Conservation (phyloP, 2,113 vertebrate species). For the Hipposideros armiger region DNA sequence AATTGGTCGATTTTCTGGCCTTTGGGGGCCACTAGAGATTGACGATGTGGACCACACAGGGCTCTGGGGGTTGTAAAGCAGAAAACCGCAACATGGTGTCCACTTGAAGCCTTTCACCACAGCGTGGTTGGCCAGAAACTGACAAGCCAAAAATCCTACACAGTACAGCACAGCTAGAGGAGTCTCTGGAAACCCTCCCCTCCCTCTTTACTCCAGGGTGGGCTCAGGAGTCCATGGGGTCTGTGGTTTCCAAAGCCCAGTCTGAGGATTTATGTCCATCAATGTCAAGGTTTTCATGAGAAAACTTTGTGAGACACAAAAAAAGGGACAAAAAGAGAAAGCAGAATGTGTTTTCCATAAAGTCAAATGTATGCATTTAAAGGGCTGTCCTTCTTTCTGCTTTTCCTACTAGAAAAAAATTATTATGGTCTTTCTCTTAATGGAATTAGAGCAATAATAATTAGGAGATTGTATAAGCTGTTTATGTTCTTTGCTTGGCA, state of each 20-base stretch:
- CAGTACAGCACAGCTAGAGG: background rate
- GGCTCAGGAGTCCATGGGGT: background rate
- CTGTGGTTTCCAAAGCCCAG: background rate
- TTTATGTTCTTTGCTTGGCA: background rate
- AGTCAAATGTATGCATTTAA: background rate
- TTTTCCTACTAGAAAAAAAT: background rate
- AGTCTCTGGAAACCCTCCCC: background rate
- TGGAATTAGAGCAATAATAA: background rate
- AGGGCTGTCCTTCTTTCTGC: background rate
- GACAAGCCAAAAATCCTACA: background rate
- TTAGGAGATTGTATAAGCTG: background rate
- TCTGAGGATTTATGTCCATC: background rate
- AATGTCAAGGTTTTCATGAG: background rate
- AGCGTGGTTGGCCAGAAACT: background rate
- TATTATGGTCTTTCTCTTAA: background rate
- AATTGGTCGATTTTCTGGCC: background rate
- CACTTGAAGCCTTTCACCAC: conserved; percentile 17
- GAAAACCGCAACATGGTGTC: conserved; percentile 65
- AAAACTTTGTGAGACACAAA: background rate
- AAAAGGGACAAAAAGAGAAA: background rate
- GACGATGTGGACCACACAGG: background rate
- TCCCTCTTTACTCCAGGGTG: background rate
- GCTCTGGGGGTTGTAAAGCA: conserved; percentile 53
- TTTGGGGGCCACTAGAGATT: background rate
- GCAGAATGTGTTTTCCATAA: background rate